Percentiles rank a stretch among this genome's conserved stretches.
Conservation (phyloP, 2,113 vertebrate species). For the Nibea coibor region DNA sequence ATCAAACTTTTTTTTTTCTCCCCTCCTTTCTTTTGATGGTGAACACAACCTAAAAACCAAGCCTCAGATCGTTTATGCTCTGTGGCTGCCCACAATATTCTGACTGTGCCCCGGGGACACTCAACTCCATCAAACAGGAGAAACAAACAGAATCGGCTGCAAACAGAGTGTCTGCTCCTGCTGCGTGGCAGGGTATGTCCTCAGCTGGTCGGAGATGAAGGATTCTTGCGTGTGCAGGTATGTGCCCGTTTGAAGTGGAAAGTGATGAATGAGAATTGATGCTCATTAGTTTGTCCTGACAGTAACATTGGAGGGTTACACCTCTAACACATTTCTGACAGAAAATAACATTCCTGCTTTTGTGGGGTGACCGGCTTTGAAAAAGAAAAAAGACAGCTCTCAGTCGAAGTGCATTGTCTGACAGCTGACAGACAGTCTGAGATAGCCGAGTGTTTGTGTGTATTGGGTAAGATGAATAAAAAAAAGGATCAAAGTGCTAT, state of each 20-base stretch:
- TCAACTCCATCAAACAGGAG: constrained; percentile 67
- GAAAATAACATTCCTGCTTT: constrained; percentile 53
- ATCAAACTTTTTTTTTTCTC: neutral
- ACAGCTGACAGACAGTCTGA: constrained; percentile 70
- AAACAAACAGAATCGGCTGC: constrained; percentile 72
- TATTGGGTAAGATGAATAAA: constrained; percentile 58
- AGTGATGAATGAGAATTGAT: constrained; percentile 59
- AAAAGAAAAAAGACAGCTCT: constrained; percentile 32
- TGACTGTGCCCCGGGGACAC: constrained; percentile 54
- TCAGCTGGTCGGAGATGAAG: constrained; percentile 36
- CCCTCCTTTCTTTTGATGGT: constrained; percentile 12
- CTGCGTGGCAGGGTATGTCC: constrained; percentile 50
- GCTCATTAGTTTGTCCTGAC: constrained; percentile 68
- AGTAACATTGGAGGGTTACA: constrained; percentile 57
- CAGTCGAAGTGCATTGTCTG: constrained; percentile 42
- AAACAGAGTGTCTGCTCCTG: constrained; percentile 51
- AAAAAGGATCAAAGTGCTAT: constrained; percentile 71
- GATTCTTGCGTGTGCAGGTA: constrained; percentile 25
- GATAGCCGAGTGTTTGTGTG: constrained; percentile 61
- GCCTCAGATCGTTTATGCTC: constrained; percentile 53
- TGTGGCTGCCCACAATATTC: constrained; percentile 55
- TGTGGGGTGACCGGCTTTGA: constrained; percentile 46
- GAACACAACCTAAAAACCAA: constrained; percentile 35
- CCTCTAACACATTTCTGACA: constrained; percentile 53
- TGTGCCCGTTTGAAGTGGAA: constrained; percentile 40